phyloP scores from a whole-genome alignment of 1,140 invertebrate genomes.

The Plectus sambesii region DNA sequence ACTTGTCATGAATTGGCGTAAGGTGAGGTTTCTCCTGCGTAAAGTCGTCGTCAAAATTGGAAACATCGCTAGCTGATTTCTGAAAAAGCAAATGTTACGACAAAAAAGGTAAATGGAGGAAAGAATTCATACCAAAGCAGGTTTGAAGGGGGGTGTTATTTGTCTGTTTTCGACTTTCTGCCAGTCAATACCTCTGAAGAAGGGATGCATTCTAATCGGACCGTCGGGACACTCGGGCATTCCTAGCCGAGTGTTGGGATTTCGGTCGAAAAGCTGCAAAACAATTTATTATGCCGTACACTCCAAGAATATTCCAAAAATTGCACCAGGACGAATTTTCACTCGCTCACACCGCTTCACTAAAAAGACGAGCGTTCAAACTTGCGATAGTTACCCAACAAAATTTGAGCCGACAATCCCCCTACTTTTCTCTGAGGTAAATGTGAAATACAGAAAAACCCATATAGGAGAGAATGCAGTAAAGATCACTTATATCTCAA shows the following conservation, averaged over 20 bases:
- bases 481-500: too few species aligned
- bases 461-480: too few species aligned
- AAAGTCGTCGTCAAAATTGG: conserved; percentile 98
- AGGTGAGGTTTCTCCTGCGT: conserved; percentile 92
- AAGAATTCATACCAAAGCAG: conserved; percentile 75
- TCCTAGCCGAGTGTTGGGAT: conserved; percentile 80
- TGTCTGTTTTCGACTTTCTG: conserved; percentile 73
- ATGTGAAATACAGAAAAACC: too few species aligned
- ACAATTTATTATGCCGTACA: too few species aligned
- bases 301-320: too few species aligned
- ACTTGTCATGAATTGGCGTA: conserved; percentile 78
- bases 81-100: conserved; percentile 51
- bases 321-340: too few species aligned
- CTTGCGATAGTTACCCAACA: background rate
- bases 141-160: conserved; percentile 90
- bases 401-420: too few species aligned
- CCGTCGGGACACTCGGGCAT: conserved; percentile 64
- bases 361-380: too few species aligned
- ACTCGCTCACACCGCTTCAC: too few species aligned
- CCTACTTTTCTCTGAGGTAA: too few species aligned
- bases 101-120: conserved; percentile 4
- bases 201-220: conserved; percentile 79
- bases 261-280: conserved; percentile 92
- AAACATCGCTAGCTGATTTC: conserved; percentile 92
- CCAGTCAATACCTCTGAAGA: conserved; percentile 96